Evolutionary conservation across 1,140 invertebrate genomes (phyloP), one percentile per base, ranked within the genome.

Genomic region (Leptinotarsa undecemlineata): DNA sequence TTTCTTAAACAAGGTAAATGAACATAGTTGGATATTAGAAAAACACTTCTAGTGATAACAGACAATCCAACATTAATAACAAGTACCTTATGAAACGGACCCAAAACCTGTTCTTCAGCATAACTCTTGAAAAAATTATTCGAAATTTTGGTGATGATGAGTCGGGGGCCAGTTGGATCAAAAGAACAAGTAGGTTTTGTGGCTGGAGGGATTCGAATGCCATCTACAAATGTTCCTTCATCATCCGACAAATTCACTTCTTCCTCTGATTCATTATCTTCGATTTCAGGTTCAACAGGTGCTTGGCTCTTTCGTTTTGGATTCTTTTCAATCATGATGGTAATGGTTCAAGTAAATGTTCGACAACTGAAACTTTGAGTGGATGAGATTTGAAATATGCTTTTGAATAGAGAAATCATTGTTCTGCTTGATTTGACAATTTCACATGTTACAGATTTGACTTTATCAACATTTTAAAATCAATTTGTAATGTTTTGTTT

Each of bases 121-220:
- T 99, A 99, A 83, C 97, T 99, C 88, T 99, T 99, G 84, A 99
- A 99, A 86, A 99, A 98, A 47, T 91, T 88, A 86, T 98, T 98
- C 0, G 92, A 91, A 80, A 99, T 99, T 77, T 96, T 90, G 1
- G 92, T 92, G 42, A 99, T 99, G 61, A 99, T 92, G 23, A 99
- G 86, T 15, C 98, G 88, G 8, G 94, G 91, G 0, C 91, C 94
- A 20, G 84, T 88, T n/a, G 86, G 88, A 76, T 93, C 91, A 78
- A 90, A 89, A 23, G 91, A 91, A 51, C 88, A 88, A n/a, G 91
- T 88, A 8, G 91, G 89, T 72, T 89, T 90, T n/a, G 92, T 90
- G 8, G 94, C 91, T 4, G 95, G 94, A n/a, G 95, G 94, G 75
- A 97, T 95, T 76, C 94, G 95, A 80, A 97, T 95, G 74, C 95